These are phyloP conservation scores for Chrysomallon squamiferum DNA, from an alignment of 1,140 invertebrate species.

Conservation along the genomic window DNA sequence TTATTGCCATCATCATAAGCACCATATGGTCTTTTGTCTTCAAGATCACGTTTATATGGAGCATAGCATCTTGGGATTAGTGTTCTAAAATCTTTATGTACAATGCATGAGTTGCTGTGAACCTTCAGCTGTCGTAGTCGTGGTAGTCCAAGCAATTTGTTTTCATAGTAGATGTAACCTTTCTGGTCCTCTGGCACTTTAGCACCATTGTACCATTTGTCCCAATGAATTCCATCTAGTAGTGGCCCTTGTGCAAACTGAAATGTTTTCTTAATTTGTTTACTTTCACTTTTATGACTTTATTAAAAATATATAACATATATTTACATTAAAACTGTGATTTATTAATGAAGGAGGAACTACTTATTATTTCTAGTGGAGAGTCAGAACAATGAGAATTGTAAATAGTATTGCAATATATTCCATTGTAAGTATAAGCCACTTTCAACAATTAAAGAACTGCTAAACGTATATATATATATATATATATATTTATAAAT, in stretches of 20 bases:
- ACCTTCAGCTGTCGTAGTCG: constrained; percentile 70
- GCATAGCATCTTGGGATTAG: constrained; percentile 71
- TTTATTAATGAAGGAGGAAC: too few relatives aligned
- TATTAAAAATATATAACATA: too few relatives aligned
- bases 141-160: constrained; percentile 72
- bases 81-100: constrained; percentile 70
- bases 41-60: constrained; percentile 65
- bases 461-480: too few relatives aligned
- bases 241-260: constrained; percentile 69
- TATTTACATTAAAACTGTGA: too few relatives aligned
- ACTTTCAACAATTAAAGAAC: too few relatives aligned
- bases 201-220: constrained; percentile 68
- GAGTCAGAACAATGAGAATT: too few relatives aligned
- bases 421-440: too few relatives aligned
- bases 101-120: constrained; percentile 69
- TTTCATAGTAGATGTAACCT: constrained; percentile 72
- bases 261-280: background rate
- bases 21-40: constrained; percentile 68
- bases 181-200: constrained; percentile 54
- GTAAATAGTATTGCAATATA: too few relatives aligned
- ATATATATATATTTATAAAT: too few relatives aligned
- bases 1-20: constrained; percentile 14
- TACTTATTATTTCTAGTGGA: too few relatives aligned
- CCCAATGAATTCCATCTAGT: constrained; percentile 70
- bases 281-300: too few relatives aligned